A percentile compares a stretch with the other conserved stretches of the same genome.
Evolutionary conservation across 2,888 invertebrate genomes (phyloP).

Genomic region (Stomorhina lunata): DNA sequence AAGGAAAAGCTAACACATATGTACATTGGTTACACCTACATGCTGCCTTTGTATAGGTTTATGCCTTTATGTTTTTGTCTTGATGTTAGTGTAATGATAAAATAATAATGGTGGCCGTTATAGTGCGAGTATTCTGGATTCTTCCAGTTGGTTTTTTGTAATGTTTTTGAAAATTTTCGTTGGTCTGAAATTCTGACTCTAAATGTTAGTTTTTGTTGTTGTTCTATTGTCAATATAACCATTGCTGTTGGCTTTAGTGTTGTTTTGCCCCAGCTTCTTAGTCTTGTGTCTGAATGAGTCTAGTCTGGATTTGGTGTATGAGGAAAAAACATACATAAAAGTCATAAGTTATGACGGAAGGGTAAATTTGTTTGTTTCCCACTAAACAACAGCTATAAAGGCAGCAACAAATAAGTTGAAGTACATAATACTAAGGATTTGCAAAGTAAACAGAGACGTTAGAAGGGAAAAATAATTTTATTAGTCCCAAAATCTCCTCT

Average conservation of each 20-base stretch:
- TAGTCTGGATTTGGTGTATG: background rate
- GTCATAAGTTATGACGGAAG: slow-evolving; percentile 25
- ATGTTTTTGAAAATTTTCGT: background rate
- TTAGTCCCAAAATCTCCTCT: background rate
- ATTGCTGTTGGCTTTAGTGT: background rate
- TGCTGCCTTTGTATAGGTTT: too few relatives aligned
- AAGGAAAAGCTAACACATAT: background rate
- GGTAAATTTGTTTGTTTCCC: background rate
- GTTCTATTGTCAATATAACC: background rate
- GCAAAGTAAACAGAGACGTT: background rate
- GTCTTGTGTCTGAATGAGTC: background rate
- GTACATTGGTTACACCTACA: background rate
- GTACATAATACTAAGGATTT: too few relatives aligned
- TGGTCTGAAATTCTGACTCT: background rate
- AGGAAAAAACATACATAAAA: background rate
- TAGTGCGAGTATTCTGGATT: background rate
- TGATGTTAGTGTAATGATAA: slow-evolving; percentile 23
- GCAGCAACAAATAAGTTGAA: background rate
- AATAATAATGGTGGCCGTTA: slow-evolving; percentile 27
- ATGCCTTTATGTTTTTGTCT: background rate
- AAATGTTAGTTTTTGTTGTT: background rate
- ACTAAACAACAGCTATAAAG: background rate
- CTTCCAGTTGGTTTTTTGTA: background rate
- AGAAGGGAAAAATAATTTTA: background rate
- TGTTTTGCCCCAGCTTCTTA: background rate